Conservation (phyloP, 2,888 invertebrate genomes). For the Zeuzera pyrina region DNA sequence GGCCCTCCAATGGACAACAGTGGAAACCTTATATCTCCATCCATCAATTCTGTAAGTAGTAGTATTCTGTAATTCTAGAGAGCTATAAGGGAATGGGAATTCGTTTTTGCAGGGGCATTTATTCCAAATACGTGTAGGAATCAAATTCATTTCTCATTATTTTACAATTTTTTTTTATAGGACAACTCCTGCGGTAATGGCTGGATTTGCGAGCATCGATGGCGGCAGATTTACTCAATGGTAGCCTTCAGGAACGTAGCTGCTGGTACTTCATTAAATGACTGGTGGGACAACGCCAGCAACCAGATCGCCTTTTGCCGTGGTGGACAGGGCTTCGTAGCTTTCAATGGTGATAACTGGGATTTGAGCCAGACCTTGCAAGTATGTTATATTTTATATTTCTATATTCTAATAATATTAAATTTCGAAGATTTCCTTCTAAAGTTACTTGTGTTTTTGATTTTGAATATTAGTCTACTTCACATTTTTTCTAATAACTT, state of each 20-base stretch:
- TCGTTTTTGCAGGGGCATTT: too few species aligned
- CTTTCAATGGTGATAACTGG: conserved; percentile 79
- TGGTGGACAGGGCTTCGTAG: conserved; percentile 82
- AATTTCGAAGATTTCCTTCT: too few species aligned
- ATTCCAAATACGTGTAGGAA: too few species aligned
- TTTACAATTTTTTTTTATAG: too few species aligned
- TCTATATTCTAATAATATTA: too few species aligned
- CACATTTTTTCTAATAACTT: too few species aligned
- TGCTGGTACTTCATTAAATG: conserved; percentile 63
- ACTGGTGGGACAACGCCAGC: conserved; percentile 88
- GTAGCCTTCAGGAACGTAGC: conserved; percentile 82
- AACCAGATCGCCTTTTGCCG: conserved; percentile 91
- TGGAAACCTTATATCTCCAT: conserved; percentile 78
- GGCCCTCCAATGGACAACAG: conserved; percentile 79
- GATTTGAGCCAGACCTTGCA: conserved; percentile 74
- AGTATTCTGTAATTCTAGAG: not conserved
- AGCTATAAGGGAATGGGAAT: not conserved
- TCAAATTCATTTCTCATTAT: too few species aligned
- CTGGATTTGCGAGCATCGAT: conserved; percentile 90
- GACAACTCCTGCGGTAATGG: conserved; percentile 79
- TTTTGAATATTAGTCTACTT: too few species aligned
- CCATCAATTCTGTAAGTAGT: conserved; percentile 70
- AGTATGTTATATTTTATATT: too few species aligned
- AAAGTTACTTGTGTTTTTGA: too few species aligned
- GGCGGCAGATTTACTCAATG: conserved; percentile 88